Evolutionary conservation across 2,113 vertebrate genomes (phyloP), one percentile per base, ranked within the genome.

Genomic region (Rhipidura dahli): DNA sequence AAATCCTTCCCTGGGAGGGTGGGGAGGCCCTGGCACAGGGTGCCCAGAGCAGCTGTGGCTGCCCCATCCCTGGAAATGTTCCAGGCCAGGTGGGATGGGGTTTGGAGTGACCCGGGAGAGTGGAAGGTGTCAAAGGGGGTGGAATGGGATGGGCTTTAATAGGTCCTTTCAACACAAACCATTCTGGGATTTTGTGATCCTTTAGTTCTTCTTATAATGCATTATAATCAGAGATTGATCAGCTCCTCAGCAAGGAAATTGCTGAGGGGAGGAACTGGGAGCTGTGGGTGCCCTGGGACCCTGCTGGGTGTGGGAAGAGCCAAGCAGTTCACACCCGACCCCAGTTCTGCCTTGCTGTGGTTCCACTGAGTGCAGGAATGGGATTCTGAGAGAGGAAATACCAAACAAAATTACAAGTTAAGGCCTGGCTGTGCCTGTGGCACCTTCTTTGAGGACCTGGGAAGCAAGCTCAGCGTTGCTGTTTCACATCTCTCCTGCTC

Each of bases 31-130:
- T 61, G 57, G 35, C 30, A 49, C 49, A 57, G 31, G 15, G 0
- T 37, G 56, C 13, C 27, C 44, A 35, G 44, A 65, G 37, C 5
- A 72, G 31, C 57, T 77, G 57, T 26, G 57, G 45, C 44, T 77
- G 73, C 15, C 8, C 44, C 77, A 51, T 44, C 68, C 44, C 51
- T 59, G 86, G 51, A 3, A 66, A 3, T 51, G 33, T 8, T 14
- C 47, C 13, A 45, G 60, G 15, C 22, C 30, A 31, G 9, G 13
- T 0, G 42, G 50, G 42, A 35, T 0, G 0, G 59, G 51, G 20
- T 20, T 60, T 65, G 59, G 59, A 50, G 44, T 8, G 11, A 0
- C 23, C 37, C 39, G 69, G 53, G 45, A 6, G 0, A 13, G 69
- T 18, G 69, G 53, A 1, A 89, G 13, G 13, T n/a, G 60, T 51